Percentiles rank a stretch among this genome's conserved stretches.
phyloP scores from a whole-genome alignment of 2,797 vertebrate genomes.

The Pampus argenteus region DNA sequence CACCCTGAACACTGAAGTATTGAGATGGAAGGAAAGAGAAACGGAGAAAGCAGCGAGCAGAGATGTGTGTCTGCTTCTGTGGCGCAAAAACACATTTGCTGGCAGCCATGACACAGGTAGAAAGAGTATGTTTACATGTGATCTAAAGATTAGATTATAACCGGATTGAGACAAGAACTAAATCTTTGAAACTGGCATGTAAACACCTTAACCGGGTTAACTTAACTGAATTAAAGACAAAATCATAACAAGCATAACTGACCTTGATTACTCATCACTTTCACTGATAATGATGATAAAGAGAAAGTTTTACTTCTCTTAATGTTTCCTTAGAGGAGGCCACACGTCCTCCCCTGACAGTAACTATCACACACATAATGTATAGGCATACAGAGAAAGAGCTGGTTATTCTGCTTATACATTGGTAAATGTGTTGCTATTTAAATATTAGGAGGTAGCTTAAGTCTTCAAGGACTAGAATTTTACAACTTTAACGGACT shows the following conservation, averaged over 20 bases:
- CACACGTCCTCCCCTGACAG: background rate
- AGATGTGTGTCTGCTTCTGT: conserved; percentile 84
- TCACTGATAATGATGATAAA: background rate
- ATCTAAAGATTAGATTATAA: conserved; percentile 42
- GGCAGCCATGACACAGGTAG: conserved; percentile 74
- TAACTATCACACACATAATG: background rate
- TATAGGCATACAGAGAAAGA: too few species aligned
- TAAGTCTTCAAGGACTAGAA: conserved; percentile 36
- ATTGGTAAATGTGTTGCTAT: background rate
- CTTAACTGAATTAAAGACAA: conserved; percentile 14
- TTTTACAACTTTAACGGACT: conserved; percentile 27
- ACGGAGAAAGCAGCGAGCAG: conserved; percentile 26
- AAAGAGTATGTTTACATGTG: conserved; percentile 41
- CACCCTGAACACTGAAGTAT: conserved; percentile 83
- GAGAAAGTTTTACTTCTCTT: background rate
- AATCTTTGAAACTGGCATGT: conserved; percentile 13
- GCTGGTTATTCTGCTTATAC: background rate
- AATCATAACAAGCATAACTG: background rate
- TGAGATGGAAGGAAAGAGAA: conserved; percentile 78
- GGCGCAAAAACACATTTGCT: conserved; percentile 28
- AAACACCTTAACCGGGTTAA: conserved; percentile 50
- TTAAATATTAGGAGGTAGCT: conserved; percentile 30
- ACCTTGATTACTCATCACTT: background rate
- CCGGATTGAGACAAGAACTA: conserved; percentile 15
- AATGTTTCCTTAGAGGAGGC: background rate